These are phyloP conservation scores for Paramormyrops hopkinsi DNA, from an alignment of 2,797 vertebrate species.

Conservation along the genomic window DNA sequence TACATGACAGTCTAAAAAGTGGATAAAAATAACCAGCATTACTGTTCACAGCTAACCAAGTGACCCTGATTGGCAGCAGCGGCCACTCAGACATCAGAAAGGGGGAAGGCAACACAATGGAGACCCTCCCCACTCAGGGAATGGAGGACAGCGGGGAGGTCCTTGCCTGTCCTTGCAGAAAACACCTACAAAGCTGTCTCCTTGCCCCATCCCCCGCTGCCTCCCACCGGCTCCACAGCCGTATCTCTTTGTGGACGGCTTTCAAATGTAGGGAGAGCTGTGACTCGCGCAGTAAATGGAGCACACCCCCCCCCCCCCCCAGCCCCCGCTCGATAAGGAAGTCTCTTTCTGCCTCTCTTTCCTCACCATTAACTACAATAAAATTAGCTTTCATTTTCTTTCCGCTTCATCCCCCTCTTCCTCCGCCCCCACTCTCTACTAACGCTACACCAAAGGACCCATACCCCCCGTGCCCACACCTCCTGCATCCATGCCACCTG, in stretches of 20 bases:
- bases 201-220: neutral
- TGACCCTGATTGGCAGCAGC: neutral
- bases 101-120: neutral
- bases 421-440: slow-evolving; percentile 51
- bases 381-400: slow-evolving; percentile 66
- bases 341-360: slow-evolving; percentile 68
- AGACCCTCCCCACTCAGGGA: slow-evolving; percentile 24
- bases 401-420: slow-evolving; percentile 38
- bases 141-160: slow-evolving; percentile 1
- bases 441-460: slow-evolving; percentile 7
- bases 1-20: neutral
- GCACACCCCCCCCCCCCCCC: neutral
- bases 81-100: neutral
- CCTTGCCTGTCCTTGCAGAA: neutral
- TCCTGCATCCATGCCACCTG: slow-evolving; percentile 21
- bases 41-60: neutral
- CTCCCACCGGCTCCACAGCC: neutral
- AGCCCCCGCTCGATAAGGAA: slow-evolving; percentile 53
- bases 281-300: slow-evolving; percentile 29
- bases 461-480: slow-evolving; percentile 25
- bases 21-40: neutral
- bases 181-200: neutral
- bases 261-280: slow-evolving; percentile 69
- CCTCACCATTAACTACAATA: slow-evolving; percentile 73
- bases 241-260: slow-evolving; percentile 62